These are phyloP conservation scores for Pollenia angustigena DNA, from an alignment of 2,888 invertebrate genomes.

Conservation along the genomic window DNA sequence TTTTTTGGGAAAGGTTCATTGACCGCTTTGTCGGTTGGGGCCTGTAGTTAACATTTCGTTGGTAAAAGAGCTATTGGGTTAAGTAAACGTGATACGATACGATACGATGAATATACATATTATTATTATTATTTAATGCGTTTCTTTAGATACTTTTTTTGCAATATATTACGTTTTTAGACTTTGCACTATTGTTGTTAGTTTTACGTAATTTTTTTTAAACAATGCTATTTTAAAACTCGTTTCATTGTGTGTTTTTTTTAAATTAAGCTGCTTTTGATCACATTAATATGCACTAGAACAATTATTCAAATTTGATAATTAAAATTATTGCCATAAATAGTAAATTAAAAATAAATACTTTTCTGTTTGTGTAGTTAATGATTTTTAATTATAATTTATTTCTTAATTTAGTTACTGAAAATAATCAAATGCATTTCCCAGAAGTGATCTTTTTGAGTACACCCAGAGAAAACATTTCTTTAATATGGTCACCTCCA, in stretches of 20 bases:
- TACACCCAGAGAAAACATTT: too few relatives aligned
- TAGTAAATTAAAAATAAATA: slow-evolving; percentile 6
- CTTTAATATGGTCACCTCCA: too few relatives aligned
- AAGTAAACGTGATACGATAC: slow-evolving; percentile 60
- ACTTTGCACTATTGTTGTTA: neutral
- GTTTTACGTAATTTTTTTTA: neutral
- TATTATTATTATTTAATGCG: slow-evolving; percentile 5
- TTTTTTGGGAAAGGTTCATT: slow-evolving; percentile 60
- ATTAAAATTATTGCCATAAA: slow-evolving; percentile 42
- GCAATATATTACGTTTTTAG: neutral
- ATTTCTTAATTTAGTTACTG: too few relatives aligned
- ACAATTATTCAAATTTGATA: slow-evolving; percentile 27
- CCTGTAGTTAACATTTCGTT: slow-evolving; percentile 41
- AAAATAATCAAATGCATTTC: too few relatives aligned
- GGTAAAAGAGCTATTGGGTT: slow-evolving; percentile 35
- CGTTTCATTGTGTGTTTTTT: neutral
- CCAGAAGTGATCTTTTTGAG: too few relatives aligned
- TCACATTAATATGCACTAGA: slow-evolving; percentile 42
- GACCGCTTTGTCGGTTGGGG: slow-evolving; percentile 70
- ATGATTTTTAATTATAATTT: slow-evolving; percentile 4
- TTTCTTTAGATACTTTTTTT: slow-evolving; percentile 9
- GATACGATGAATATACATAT: neutral
- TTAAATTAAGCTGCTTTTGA: neutral
- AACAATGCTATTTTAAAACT: neutral
- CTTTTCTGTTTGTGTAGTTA: slow-evolving; percentile 4